phyloP scores from a whole-genome alignment of 2,888 invertebrate species.

The Adelphocoris suturalis region DNA sequence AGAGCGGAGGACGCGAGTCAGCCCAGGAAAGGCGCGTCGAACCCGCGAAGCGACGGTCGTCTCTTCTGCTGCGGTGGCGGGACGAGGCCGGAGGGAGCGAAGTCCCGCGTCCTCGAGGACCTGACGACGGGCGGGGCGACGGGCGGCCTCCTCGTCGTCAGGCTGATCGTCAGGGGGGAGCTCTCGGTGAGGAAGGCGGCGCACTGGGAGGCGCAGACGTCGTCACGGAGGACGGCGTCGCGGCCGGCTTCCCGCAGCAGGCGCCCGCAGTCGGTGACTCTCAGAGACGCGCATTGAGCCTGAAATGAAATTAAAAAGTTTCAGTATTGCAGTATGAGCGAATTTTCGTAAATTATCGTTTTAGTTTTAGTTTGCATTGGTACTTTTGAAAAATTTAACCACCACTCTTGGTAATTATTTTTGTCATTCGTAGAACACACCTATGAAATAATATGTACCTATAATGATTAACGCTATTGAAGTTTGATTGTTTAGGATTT shows the following conservation, averaged over 20 bases:
- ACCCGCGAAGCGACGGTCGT: constrained; percentile 64
- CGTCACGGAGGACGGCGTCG: constrained; percentile 89
- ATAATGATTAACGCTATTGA: not conserved
- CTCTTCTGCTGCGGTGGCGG: constrained; percentile 73
- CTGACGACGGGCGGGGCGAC: constrained; percentile 69
- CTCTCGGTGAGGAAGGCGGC: constrained; percentile 77
- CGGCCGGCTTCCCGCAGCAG: constrained; percentile 90
- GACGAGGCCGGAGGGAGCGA: constrained; percentile 73
- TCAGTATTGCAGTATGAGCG: too few relatives aligned
- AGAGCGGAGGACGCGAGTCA: too few relatives aligned
- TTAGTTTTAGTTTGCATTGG: too few relatives aligned
- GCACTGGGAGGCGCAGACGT: constrained; percentile 94
- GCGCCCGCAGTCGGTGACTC: constrained; percentile 92
- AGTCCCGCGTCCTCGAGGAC: constrained; percentile 67
- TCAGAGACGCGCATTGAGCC: constrained; percentile 93
- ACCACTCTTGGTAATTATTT: too few relatives aligned
- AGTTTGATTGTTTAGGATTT: too few relatives aligned
- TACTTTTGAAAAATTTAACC: too few relatives aligned
- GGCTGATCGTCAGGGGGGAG: constrained; percentile 46
- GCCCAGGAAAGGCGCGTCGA: constrained; percentile 50
- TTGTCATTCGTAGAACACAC: too few relatives aligned
- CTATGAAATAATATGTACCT: too few relatives aligned
- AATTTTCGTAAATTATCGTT: too few relatives aligned
- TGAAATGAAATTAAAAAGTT: constrained; percentile 79
- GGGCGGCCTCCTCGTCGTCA: constrained; percentile 71